Evolutionary conservation across 2,797 vertebrate genomes (phyloP).

Genomic region (Rhinoraja longicauda): DNA sequence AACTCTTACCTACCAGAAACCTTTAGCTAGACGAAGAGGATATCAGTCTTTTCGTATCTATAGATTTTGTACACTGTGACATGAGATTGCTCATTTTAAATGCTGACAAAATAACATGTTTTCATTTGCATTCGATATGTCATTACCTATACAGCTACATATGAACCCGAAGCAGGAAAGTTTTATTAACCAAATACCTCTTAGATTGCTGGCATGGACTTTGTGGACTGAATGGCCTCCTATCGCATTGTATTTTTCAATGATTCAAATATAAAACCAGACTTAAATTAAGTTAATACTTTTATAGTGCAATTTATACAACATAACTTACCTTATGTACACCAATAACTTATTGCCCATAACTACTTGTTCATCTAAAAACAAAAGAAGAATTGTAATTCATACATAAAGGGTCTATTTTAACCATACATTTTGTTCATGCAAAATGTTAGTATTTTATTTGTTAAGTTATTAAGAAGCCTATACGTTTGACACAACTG

Average conservation of each 20-base stretch:
- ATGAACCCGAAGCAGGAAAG: too few species aligned
- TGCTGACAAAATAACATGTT: neutral
- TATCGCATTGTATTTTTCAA: too few species aligned
- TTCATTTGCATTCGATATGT: too few species aligned
- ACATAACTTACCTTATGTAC: constrained; percentile 79
- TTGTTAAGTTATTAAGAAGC: neutral
- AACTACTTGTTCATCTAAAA: constrained; percentile 84
- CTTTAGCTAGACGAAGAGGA: neutral
- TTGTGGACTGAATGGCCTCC: too few species aligned
- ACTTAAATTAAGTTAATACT: neutral
- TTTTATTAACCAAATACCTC: too few species aligned
- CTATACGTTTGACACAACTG: neutral
- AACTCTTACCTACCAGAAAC: neutral
- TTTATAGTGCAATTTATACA: neutral
- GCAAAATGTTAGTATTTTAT: neutral
- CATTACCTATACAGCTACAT: too few species aligned
- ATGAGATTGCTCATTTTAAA: neutral
- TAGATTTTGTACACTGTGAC: neutral
- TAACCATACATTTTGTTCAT: neutral
- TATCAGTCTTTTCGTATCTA: neutral
- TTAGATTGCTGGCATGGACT: too few species aligned
- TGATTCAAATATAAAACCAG: neutral
- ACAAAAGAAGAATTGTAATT: constrained; percentile 42
- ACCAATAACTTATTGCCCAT: constrained; percentile 97
- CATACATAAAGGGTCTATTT: neutral